These are phyloP conservation scores for Octodon degus DNA, from an alignment of 2,113 vertebrate species.

Conservation along the genomic window DNA sequence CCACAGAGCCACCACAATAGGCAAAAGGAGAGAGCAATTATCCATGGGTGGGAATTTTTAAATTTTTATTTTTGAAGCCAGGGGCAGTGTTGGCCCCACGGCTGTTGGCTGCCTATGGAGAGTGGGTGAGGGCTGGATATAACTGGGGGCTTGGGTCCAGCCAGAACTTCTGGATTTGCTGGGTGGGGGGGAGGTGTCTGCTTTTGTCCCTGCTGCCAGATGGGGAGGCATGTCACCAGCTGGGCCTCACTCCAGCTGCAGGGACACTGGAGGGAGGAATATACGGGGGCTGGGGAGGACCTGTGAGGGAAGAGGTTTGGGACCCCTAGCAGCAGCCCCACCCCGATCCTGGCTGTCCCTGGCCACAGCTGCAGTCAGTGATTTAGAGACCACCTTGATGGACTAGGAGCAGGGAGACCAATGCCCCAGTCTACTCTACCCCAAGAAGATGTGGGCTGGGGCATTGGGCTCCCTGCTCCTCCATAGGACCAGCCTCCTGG, in stretches of 20 bases:
- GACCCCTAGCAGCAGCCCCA: background rate
- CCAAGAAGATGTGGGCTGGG: background rate
- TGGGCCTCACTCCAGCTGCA: conserved; percentile 33
- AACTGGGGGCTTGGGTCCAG: background rate
- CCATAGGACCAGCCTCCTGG: background rate
- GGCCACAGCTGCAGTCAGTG: background rate
- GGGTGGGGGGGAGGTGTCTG: background rate
- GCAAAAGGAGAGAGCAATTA: conserved; percentile 64
- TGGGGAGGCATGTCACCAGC: background rate
- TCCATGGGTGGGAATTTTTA: conserved; percentile 51
- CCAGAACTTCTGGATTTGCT: background rate
- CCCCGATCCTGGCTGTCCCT: background rate
- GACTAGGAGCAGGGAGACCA: conserved; percentile 35
- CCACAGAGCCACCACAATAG: conserved; percentile 71
- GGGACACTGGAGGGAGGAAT: background rate
- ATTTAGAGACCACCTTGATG: conserved; percentile 76
- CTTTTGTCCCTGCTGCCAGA: background rate
- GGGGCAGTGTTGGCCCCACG: background rate
- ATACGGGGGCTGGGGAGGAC: background rate
- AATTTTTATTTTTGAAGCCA: conserved; percentile 61
- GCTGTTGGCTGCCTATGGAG: conserved; percentile 7
- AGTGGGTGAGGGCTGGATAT: rapidly evolving
- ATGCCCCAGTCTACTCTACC: background rate
- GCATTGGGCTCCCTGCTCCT: background rate
- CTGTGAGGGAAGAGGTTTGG: background rate